phyloP scores from a whole-genome alignment of 2,797 vertebrate genomes.

The Diplodus sargus region DNA sequence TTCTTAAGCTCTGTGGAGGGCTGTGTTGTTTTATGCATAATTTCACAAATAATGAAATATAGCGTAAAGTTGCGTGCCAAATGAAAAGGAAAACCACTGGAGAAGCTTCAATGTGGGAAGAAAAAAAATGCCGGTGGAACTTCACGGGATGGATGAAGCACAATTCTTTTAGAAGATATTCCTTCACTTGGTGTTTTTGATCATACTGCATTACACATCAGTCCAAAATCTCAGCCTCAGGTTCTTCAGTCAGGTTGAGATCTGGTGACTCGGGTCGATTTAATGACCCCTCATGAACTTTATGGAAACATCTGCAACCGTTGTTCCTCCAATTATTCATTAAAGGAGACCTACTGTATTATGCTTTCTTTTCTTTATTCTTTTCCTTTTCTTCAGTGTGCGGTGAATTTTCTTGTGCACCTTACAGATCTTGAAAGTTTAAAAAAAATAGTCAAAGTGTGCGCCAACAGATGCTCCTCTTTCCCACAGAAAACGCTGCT shows the following conservation, averaged over 20 bases:
- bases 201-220: neutral
- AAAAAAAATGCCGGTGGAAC: neutral
- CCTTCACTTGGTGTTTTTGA: neutral
- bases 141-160: neutral
- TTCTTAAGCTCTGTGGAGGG: conserved; percentile 15
- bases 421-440: no score
- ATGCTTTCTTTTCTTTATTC: no score
- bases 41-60: conserved; percentile 29
- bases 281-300: neutral
- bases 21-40: conserved; percentile 6
- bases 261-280: neutral
- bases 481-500: no score
- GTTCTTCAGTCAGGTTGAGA: neutral
- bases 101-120: neutral
- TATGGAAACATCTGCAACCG: neutral
- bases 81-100: neutral
- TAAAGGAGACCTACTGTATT: no score
- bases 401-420: no score
- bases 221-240: neutral
- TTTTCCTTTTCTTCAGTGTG: no score
- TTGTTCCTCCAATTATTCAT: neutral
- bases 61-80: neutral
- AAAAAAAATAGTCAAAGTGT: no score
- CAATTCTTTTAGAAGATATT: neutral
- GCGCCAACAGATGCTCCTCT: no score